Conservation (phyloP, 2,113 vertebrate species). For the Lampris megalopsis region DNA sequence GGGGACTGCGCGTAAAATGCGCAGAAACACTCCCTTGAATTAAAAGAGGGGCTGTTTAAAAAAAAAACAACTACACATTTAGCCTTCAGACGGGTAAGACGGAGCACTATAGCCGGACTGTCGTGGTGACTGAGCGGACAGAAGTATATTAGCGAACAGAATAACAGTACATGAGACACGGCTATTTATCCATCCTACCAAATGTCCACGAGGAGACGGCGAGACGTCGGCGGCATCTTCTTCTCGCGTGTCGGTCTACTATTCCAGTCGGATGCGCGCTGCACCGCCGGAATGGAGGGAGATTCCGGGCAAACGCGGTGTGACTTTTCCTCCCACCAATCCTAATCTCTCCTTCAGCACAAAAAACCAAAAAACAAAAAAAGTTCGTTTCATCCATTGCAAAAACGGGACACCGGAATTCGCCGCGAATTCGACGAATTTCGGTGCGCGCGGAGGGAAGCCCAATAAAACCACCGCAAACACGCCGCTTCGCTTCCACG, state of each 20-base stretch:
- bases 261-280: constrained; percentile 43
- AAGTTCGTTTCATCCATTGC: constrained; percentile 63
- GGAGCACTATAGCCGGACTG: not conserved
- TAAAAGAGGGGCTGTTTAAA: constrained; percentile 5
- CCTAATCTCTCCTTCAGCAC: constrained; percentile 45
- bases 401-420: constrained; percentile 40
- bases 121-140: no score
- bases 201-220: constrained; percentile 49
- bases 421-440: constrained; percentile 8
- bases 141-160: constrained; percentile 1
- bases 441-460: not conserved
- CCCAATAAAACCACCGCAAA: not conserved
- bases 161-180: not conserved
- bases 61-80: not conserved
- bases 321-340: constrained; percentile 62
- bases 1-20: no score
- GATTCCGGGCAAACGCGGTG: not conserved
- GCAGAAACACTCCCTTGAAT: not conserved
- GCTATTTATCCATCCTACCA: constrained; percentile 53
- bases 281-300: constrained; percentile 16
- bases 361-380: constrained; percentile 9
- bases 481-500: constrained; percentile 53
- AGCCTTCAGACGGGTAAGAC: no score
- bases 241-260: constrained; percentile 57
- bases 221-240: constrained; percentile 38